Conservation (phyloP, 2,113 vertebrate genomes). For the Isichthys henryi region DNA sequence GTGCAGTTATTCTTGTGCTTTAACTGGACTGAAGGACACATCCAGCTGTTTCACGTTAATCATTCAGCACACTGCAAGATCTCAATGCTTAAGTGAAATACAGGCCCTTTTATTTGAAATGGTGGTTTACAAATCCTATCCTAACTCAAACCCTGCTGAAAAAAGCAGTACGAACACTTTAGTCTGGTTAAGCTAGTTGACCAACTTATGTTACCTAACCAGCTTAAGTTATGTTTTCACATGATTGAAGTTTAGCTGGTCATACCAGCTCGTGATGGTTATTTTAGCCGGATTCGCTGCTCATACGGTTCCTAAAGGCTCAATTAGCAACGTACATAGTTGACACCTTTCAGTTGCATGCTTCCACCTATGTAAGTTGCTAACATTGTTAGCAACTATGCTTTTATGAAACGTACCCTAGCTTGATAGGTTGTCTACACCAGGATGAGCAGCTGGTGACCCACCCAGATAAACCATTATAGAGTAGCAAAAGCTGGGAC, state of each 20-base stretch:
- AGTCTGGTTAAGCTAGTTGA: not conserved
- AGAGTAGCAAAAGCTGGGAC: not conserved
- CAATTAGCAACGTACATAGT: not conserved
- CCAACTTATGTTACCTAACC: not conserved
- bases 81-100: not conserved
- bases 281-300: not conserved
- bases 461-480: not conserved
- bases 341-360: not conserved
- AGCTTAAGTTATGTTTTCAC: not conserved
- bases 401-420: not conserved
- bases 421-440: not conserved
- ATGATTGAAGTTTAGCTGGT: not conserved
- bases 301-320: not conserved
- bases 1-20: not conserved
- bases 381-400: not conserved
- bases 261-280: not conserved
- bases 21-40: not conserved
- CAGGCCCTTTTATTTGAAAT: not conserved
- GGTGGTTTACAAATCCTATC: not conserved
- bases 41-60: not conserved
- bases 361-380: not conserved
- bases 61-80: not conserved
- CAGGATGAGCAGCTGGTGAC: not conserved
- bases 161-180: not conserved
- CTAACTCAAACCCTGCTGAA: not conserved